Conservation (phyloP, 2,888 invertebrate genomes). For the Pristionchus maxplancki region DNA sequence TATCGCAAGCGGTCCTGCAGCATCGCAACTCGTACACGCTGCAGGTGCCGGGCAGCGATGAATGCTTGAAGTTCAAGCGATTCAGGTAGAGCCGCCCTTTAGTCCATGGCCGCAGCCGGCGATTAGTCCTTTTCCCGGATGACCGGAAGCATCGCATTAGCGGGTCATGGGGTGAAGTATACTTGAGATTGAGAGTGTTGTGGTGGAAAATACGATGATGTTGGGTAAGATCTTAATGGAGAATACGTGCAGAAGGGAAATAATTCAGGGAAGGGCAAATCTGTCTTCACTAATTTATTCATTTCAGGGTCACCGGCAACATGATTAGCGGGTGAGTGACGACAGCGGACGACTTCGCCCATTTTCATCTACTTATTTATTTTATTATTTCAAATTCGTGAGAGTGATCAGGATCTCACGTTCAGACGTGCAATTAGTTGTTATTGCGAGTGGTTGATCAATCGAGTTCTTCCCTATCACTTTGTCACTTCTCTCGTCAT, state of each 20-base stretch:
- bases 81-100: conserved; percentile 29
- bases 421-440: background rate
- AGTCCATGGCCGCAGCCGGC: background rate
- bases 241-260: background rate
- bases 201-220: background rate
- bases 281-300: background rate
- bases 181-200: background rate
- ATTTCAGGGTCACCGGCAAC: conserved; percentile 75
- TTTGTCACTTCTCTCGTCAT: conserved; percentile 22
- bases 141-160: conserved; percentile 20
- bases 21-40: conserved; percentile 63
- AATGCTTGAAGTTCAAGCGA: conserved; percentile 65
- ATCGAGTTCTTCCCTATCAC: background rate
- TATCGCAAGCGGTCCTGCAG: conserved; percentile 68
- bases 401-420: background rate
- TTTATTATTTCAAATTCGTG: background rate
- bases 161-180: background rate
- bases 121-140: background rate
- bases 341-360: background rate
- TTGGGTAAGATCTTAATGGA: background rate
- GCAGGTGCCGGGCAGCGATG: conserved; percentile 58
- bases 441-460: background rate
- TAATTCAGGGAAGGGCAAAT: background rate
- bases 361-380: conserved; percentile 49
- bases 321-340: conserved; percentile 76